Conservation (phyloP, 1,140 invertebrate genomes). For the Pseudomyrmex sp. region DNA sequence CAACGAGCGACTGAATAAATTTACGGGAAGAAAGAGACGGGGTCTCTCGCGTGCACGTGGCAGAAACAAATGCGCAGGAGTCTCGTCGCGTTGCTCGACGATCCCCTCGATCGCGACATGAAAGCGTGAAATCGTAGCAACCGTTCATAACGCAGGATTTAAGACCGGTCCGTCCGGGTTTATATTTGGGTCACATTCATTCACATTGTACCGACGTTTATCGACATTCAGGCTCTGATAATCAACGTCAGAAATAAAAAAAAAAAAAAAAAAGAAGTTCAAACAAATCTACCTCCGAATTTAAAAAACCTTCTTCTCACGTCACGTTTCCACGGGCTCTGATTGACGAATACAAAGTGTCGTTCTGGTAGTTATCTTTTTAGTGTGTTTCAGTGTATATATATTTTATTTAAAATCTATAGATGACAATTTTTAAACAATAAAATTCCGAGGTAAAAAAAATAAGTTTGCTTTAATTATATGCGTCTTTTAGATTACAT, state of each 20-base stretch:
- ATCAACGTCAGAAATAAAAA: not conserved
- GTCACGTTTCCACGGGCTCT: no score
- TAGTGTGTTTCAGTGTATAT: not conserved
- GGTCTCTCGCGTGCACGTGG: not conserved
- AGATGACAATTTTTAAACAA: not conserved
- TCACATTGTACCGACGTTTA: not conserved
- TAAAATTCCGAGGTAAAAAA: not conserved
- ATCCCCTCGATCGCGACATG: not conserved
- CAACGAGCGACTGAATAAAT: constrained; percentile 61
- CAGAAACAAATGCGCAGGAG: constrained; percentile 48
- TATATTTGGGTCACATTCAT: constrained; percentile 20
- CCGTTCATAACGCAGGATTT: constrained; percentile 28
- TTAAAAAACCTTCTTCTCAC: not conserved
- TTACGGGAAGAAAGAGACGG: constrained; percentile 24
- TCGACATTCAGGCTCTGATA: not conserved
- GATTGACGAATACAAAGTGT: no score
- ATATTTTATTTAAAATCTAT: not conserved
- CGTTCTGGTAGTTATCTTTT: no score
- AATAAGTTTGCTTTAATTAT: not conserved
- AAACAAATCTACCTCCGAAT: not conserved
- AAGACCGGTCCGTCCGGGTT: not conserved
- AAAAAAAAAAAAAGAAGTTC: not conserved
- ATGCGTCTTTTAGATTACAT: no score
- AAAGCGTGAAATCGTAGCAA: constrained; percentile 49
- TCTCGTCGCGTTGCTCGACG: not conserved